Conservation (phyloP, 2,797 vertebrate species). For the Hoplostethus atlanticus region DNA sequence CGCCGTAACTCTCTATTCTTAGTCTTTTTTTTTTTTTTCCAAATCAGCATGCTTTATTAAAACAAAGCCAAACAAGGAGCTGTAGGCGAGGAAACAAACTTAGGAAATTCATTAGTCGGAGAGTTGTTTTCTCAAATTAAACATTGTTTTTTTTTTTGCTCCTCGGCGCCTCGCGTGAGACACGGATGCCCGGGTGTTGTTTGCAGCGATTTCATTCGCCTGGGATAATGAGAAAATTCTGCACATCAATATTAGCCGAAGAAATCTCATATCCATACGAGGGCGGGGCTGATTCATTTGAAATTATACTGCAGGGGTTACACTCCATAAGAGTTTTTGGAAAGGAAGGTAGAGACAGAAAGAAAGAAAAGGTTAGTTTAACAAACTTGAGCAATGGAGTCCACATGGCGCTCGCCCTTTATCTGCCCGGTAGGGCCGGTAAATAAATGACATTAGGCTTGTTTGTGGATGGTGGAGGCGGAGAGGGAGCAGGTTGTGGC, state of each 20-base stretch:
- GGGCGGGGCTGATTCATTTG: constrained; percentile 64
- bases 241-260: constrained; percentile 68
- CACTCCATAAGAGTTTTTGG: constrained; percentile 1
- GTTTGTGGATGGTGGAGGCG: not conserved
- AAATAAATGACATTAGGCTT: constrained; percentile 14
- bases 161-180: constrained; percentile 34
- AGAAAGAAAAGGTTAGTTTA: not conserved
- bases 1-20: constrained; percentile 7
- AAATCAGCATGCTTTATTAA: constrained; percentile 61
- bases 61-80: constrained; percentile 69
- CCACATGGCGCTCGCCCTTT: constrained; percentile 12
- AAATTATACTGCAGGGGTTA: constrained; percentile 42
- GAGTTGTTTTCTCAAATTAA: constrained; percentile 70
- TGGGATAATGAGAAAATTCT: constrained; percentile 72
- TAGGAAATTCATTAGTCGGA: constrained; percentile 68
- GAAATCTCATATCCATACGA: constrained; percentile 64
- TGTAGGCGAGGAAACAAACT: constrained; percentile 59
- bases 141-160: constrained; percentile 29
- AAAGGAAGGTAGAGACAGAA: not conserved
- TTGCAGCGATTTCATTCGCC: constrained; percentile 61
- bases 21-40: constrained; percentile 29
- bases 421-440: not conserved
- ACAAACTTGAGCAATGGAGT: constrained; percentile 22
- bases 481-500: not conserved
- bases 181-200: constrained; percentile 54